Evolutionary conservation across 2,797 vertebrate genomes (phyloP).

Genomic region (Mus caroli): DNA sequence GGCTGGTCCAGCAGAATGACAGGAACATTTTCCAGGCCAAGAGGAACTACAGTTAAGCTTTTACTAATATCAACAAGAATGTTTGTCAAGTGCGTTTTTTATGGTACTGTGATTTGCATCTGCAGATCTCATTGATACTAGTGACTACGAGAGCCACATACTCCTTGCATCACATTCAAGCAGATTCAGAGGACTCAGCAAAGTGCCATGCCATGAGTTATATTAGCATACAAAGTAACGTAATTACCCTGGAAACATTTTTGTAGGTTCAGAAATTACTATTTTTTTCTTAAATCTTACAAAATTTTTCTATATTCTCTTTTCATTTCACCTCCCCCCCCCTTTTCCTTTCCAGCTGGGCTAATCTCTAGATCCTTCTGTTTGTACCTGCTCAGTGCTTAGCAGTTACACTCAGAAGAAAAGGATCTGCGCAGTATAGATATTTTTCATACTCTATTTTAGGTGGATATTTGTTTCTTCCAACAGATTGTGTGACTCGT

Average conservation of each 20-base stretch:
- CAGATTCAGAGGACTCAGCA: slow-evolving; percentile 47
- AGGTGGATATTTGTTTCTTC: slow-evolving; percentile 33
- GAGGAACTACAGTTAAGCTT: slow-evolving; percentile 54
- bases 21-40: slow-evolving; percentile 68
- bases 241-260: slow-evolving; percentile 8
- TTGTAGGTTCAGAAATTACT: slow-evolving; percentile 41
- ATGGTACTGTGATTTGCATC: slow-evolving; percentile 60
- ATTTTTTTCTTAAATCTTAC: background rate
- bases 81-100: slow-evolving; percentile 61
- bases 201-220: slow-evolving; percentile 27
- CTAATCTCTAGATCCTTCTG: background rate
- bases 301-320: background rate
- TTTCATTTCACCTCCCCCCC: no score
- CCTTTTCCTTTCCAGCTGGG: background rate
- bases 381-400: background rate
- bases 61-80: slow-evolving; percentile 13
- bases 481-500: background rate
- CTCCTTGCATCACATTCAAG: slow-evolving; percentile 18
- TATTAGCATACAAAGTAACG: slow-evolving; percentile 19
- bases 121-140: slow-evolving; percentile 63
- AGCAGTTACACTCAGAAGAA: background rate
- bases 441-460: slow-evolving; percentile 18
- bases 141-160: slow-evolving; percentile 52
- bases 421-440: background rate
- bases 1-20: slow-evolving; percentile 54